phyloP scores from a whole-genome alignment of 2,888 invertebrate species.

The Erebia palarica region DNA sequence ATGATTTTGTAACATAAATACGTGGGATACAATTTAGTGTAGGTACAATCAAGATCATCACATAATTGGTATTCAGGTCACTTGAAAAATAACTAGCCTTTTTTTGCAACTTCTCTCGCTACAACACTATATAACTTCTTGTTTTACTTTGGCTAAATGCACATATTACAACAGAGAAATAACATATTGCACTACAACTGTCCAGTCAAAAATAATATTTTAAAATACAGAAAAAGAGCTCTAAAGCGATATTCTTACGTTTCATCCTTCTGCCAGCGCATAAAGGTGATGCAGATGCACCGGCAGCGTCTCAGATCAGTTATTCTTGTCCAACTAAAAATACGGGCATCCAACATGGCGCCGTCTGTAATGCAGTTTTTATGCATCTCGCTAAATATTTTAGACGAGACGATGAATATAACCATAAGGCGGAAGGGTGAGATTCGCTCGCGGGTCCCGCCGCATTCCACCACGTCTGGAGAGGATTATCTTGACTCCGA shows the following conservation, averaged over 20 bases:
- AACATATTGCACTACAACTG: neutral
- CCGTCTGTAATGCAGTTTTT: constrained; percentile 68
- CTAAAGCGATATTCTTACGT: neutral
- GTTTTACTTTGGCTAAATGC: no score
- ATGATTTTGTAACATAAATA: constrained; percentile 5
- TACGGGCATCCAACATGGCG: constrained; percentile 56
- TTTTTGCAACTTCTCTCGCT: neutral
- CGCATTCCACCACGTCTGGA: constrained; percentile 46
- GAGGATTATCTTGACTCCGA: constrained; percentile 43
- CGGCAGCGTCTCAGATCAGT: constrained; percentile 59
- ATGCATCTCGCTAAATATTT: constrained; percentile 64
- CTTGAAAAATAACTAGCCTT: neutral
- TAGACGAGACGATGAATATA: constrained; percentile 30
- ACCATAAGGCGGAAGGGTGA: constrained; percentile 28
- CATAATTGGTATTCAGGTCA: constrained; percentile 6
- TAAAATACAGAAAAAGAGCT: neutral
- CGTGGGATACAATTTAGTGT: constrained; percentile 12
- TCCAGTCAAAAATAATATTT: neutral
- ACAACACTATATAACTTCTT: no score
- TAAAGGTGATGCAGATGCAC: constrained; percentile 55
- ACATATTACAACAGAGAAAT: neutral
- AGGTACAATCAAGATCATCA: constrained; percentile 5
- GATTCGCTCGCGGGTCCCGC: constrained; percentile 28
- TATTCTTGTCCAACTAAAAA: constrained; percentile 72
- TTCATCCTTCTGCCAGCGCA: constrained; percentile 29